Evolutionary conservation across 2,797 vertebrate species (phyloP), one percentile per base, ranked within the genome.

Genomic region (Gadopsis marmoratus): DNA sequence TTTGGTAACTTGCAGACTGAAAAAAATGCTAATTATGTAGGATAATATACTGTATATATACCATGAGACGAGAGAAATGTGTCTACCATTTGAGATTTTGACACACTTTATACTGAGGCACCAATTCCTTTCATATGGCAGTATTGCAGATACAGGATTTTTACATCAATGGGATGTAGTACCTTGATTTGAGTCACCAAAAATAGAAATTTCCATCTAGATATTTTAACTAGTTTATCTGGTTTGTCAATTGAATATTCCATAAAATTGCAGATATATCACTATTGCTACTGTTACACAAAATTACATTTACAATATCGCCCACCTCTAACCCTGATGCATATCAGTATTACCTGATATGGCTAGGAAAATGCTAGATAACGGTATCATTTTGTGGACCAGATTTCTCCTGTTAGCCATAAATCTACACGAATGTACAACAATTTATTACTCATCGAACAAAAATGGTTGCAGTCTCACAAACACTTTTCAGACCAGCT

Each of bases 401-500:
- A 53, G 23, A 63, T 71, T 71, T 39, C 19, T 71, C 67, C 56
- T 53, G 7, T 65, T 63, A 33, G 59, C 21, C 53, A 13, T 14
- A 35, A 74, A 74, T 71, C 55, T 29, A 55, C 31, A 68, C 48
- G 8, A 77, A 58, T 63, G 55, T 21, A 74, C 33, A 66, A 70
- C 17, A 59, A 63, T 54, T 81, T 67, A 62, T 70, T 65, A 67
- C 53, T 79, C 19, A 21, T 69, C 45, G 31, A 71, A 48, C n/a
- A 39, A 68, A 53, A 74, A 55, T 7, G 3, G 45, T 56, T 85
- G 17, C 37, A 45, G 77, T 70, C 26, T 39, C 41, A 66, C 54
- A 81, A 87, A 85, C 75, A 59, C 70, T 80, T 90, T 82, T 92
- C 92, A 94, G 92, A 91, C 93, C 93, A 91, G 93, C 92, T 93